A percentile compares a stretch with the other conserved stretches of the same genome.
Conservation (phyloP, 35 echinoderm and acorn worm species). For the Ophioderma brevispina region DNA sequence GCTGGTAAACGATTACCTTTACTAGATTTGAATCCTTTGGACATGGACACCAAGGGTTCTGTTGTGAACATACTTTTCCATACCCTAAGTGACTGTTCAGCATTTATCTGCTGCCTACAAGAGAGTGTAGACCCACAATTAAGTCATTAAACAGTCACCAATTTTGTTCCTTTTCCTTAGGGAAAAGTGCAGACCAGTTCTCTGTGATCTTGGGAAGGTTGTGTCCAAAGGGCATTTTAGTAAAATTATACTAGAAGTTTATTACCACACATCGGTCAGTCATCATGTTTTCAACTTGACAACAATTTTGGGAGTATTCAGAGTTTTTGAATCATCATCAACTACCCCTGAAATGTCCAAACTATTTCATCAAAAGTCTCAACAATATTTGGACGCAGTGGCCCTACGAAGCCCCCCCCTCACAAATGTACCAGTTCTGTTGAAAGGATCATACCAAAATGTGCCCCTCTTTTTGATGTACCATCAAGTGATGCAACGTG, state of each 20-base stretch:
- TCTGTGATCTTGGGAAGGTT: slow-evolving; percentile 16
- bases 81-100: slow-evolving; percentile 32
- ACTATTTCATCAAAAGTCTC: slow-evolving; percentile 18
- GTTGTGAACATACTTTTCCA: slow-evolving; percentile 51
- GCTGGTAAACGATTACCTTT: slow-evolving; percentile 45
- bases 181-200: slow-evolving; percentile 1
- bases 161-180: neutral
- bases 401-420: slow-evolving; percentile 16
- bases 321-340: neutral
- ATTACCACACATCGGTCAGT: slow-evolving; percentile 41
- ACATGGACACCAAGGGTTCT: slow-evolving; percentile 41
- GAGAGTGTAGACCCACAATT: slow-evolving; percentile 40
- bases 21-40: slow-evolving; percentile 55
- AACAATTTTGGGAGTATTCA: slow-evolving; percentile 38
- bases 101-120: slow-evolving; percentile 52
- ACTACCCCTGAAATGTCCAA: neutral
- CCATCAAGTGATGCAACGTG: slow-evolving; percentile 35
- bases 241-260: slow-evolving; percentile 23
- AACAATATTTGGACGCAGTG: slow-evolving; percentile 19
- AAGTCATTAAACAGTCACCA: slow-evolving; percentile 34
- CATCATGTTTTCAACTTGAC: slow-evolving; percentile 48
- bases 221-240: slow-evolving; percentile 2
- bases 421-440: slow-evolving; percentile 11
- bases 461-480: slow-evolving; percentile 33
- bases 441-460: slow-evolving; percentile 37